Base-by-base conservation (phyloP, 92 coral and sea anemone genomes). In the Diadumene lineata region DNA sequence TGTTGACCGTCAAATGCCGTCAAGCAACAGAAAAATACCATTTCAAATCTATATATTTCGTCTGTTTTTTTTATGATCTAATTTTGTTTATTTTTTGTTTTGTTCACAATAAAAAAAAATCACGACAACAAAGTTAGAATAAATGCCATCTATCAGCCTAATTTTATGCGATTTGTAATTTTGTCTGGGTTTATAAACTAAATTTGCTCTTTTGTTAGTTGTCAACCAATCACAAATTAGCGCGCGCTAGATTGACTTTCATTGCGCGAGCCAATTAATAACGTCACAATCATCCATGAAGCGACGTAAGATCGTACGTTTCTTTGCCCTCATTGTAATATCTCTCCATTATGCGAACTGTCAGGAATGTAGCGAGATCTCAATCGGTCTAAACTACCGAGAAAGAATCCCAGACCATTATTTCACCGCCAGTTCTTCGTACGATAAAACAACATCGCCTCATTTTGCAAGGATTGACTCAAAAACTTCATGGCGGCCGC, bases 371-470 rank as follows among this genome's bases (percentile, higher is more conserved):
- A 24, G 25, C 6, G 62, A 50, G 16, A 0, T 11, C 10, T 50
- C 73, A 60, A 50, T 77, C 11, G 82, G 82, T 11, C 64, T 77
- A 29, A 34, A n/a, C 6, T 56, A 57, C 16, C 46, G 28, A 34
- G 82, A 77, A 21, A 44, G 31, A 18, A 44, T 77, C 27, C 82
- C 82, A 10, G 82, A 77, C 43, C 68, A 67, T 11, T 77, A 77
- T 38, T 77, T 77, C 34, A 66, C 74, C 2, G 66, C 82, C 23
- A 66, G 55, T 24, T 77, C 82, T 7, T 65, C 50, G 1, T 56
- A 64, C 43, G 56, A 50, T 21, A 21, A 66, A 13, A 13, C 46
- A 21, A 18, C 22, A 21, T 22, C 31, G 21, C 74, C 82, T 10
- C 67, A 50, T 19, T 24, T 51, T 22, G 31, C 82, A 34, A 25